Evolutionary conservation across 2,888 invertebrate genomes (phyloP), one percentile per base, ranked within the genome.

Genomic region (Macroteleia sp.): DNA sequence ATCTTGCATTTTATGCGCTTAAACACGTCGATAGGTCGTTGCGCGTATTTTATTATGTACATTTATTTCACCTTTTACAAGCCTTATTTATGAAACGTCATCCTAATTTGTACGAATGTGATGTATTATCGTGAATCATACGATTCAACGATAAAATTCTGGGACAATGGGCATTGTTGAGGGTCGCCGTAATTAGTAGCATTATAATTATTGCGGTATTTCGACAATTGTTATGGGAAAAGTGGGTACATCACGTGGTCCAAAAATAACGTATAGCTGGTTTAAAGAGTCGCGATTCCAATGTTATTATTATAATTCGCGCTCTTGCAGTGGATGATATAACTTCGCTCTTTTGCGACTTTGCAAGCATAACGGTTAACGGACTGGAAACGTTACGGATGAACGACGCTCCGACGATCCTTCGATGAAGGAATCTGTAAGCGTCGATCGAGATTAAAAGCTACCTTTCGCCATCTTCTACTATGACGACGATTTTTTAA

Each of bases 381-480:
- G 73, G 82, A 80, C 75, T 81, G 82, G 81, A 83, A 84, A 83
- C 81, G 81, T 81, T 76, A 82, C 83, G 81, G 84, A 82, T 84
- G 84, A 83, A 80, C 79, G 79, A 71, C 67, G 70, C 30, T 36
- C 50, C 34, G 70, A 54, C 59, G 70, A 66, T 70, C 52, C 57
- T 32, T 28, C 71, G 61, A 66, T 66, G 48, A 42, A 71, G 46
- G 66, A 77, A 62, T 64, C 77, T 32, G 76, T 62, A 46, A 67
- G 59, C 73, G 73, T 36, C 56, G 73, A 78, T 69, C 54, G 70
- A 70, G 70, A 75, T 76, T 75, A 75, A 66, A 75, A 42, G 69
- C 59, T 62, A 50, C 61, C 62, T 62, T 50, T 64, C 59, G 20
- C 54, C 39, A 39, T 41, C 52, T 28, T 50, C 44, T 44, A 74